A percentile compares a stretch with the other conserved stretches of the same genome.
phyloP scores from a whole-genome alignment of 2,113 vertebrate genomes.

The Entosphenus tridentatus region DNA sequence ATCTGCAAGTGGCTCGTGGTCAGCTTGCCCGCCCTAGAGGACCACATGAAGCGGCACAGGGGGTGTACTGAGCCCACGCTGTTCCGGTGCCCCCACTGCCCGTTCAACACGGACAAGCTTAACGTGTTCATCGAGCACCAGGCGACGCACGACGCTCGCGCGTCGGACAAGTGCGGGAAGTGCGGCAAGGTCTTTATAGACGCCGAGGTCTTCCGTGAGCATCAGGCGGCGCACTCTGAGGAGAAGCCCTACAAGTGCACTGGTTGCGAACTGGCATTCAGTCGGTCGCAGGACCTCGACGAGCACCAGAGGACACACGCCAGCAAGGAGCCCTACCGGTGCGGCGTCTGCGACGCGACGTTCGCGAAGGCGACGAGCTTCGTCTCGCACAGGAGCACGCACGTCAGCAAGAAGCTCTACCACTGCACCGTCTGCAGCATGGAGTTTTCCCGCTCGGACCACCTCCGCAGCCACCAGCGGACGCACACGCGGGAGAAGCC shows the following conservation, averaged over 20 bases:
- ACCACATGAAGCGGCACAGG: too few relatives aligned
- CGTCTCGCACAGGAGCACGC: not conserved
- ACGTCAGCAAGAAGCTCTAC: not conserved
- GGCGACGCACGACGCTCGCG: too few relatives aligned
- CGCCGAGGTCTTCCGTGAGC: not conserved
- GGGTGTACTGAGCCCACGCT: too few relatives aligned
- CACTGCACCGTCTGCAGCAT: not conserved
- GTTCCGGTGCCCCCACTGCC: too few relatives aligned
- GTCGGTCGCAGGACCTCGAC: constrained; percentile 3
- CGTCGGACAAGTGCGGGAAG: too few relatives aligned
- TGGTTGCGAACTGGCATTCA: not conserved
- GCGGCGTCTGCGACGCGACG: not conserved
- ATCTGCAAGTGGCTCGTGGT: too few relatives aligned
- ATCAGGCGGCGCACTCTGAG: not conserved
- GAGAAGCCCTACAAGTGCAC: constrained; percentile 1
- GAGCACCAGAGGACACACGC: not conserved
- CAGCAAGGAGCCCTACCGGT: constrained; percentile 1
- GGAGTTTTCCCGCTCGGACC: not conserved
- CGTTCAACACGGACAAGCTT: too few relatives aligned
- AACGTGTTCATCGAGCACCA: too few relatives aligned
- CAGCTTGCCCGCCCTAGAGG: too few relatives aligned
- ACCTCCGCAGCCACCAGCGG: not conserved
- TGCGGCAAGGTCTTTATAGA: too few relatives aligned
- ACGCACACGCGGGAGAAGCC: not conserved
- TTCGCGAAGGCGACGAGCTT: not conserved